Base-by-base conservation (phyloP, 2,888 invertebrate genomes). In the Oscheius onirici region DNA sequence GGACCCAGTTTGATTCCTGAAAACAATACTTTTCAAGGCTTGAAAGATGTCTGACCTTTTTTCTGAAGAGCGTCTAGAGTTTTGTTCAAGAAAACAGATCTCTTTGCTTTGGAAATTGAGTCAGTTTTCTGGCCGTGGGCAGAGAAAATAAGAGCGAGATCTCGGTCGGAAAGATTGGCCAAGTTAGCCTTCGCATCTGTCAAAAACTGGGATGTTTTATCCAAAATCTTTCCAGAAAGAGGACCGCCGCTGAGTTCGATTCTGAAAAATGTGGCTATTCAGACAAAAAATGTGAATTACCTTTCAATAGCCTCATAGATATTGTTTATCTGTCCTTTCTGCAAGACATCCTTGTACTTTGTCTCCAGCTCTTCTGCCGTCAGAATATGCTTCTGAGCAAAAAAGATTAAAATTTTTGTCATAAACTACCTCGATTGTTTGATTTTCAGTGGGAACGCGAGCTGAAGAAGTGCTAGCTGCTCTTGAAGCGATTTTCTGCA, bases 391-490 rank as follows among this genome's bases (percentile, higher is more conserved):
- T 58, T 58, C 58, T 58, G n/a, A 55, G n/a, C n/a, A n/a, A n/a
- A n/a, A n/a, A n/a, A n/a, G n/a, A n/a, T n/a, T n/a, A n/a, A n/a
- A n/a, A n/a, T n/a, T n/a, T n/a, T n/a, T n/a, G n/a, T n/a, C n/a
- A n/a, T n/a, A 46, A 26, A 24, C 8, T 26, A 26, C 55, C 26
- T 55, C 55, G 24, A 13, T 17, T 5, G 41, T 10, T 58, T 40
- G 41, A 41, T 41, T 58, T 58, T 41, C 41, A 24, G 13, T 2
- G 8, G 55, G 13, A 26, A 55, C 55, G 8, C 24, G 24, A 8
- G 58, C 58, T 17, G 58, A 17, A n/a, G 58, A 58, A 20, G 58
- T 40, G 15, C 58, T 22, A 58, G 58, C 58, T n/a, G 58, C n/a
- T 20, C 58, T 40, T n/a, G 20, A 41, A n/a, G 58, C 58, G 6